Base-by-base conservation (phyloP, 1,140 invertebrate species). In the Linepithema humile region DNA sequence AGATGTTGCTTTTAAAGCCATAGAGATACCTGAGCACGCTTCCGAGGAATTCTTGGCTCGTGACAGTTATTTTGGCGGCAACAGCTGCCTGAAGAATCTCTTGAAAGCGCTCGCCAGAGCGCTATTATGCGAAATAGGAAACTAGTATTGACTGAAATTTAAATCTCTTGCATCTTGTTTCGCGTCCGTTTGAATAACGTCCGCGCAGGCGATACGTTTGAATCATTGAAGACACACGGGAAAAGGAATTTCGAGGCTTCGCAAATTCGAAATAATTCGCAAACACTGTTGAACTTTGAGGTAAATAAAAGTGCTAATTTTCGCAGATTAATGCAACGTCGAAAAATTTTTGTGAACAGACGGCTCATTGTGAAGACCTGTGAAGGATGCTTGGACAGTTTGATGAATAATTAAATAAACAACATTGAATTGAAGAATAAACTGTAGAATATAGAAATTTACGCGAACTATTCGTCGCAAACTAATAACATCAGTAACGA, bases 11-110 rank as follows among this genome's bases (percentile, higher is more conserved):
- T 64, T 43, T 6, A 35, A 40, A 43, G 1, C 10, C 40, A 12
- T 10, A 57, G 6, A 17, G 15, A 48, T 82, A 78, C 85, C 80
- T 84, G 65, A 86, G 50, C 15, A 12, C 2, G 29, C 2, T 20
- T 38, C 20, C 12, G 38, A 43, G 65, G 57, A 40, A 83, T 70
- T 48, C 55, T 50, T 45, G 55, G 48, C 45, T 86, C 69, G 64
- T 43, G 70, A 65, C 45, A 20, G 35, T 80, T 15, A 35, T 57
- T 35, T 53, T 38, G 55, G 65, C 64, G 9, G 17, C 48, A 10
- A 32, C 50, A 20, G 48, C 35, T 70, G 48, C 3, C 15, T 9
- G 50, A 40, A 45, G 83, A 84, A 55, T 48, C 59, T 17, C 72
- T 3, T 1, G 17, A 10, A 50, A 26, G 17, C 10, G 7, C n/a